Evolutionary conservation across 2,113 vertebrate species (phyloP).

Genomic region (Anguilla japonica): DNA sequence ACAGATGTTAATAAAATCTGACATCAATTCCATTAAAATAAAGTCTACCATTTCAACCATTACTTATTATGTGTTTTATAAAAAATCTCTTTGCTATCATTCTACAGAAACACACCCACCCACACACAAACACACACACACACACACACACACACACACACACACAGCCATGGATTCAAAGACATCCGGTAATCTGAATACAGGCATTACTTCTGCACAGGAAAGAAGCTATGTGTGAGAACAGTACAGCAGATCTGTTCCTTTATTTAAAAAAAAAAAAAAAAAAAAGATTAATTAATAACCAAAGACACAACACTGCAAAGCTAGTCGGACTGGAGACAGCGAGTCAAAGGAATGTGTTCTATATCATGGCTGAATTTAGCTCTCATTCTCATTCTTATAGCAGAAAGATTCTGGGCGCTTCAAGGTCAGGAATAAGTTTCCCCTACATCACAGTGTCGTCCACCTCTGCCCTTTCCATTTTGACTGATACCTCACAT

Average conservation of each 20-base stretch:
- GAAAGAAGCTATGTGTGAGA: background rate
- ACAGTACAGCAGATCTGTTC: background rate
- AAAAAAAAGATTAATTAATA: background rate
- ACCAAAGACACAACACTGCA: background rate
- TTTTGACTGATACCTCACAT: background rate
- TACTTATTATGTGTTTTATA: background rate
- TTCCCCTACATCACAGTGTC: background rate
- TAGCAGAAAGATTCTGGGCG: constrained; percentile 2
- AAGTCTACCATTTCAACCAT: background rate
- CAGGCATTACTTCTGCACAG: background rate
- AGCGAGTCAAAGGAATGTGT: background rate
- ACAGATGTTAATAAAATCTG: background rate
- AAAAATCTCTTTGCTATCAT: background rate
- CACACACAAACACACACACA: background rate
- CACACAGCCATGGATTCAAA: background rate
- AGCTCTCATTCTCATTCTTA: constrained; percentile 7
- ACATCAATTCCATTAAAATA: background rate
- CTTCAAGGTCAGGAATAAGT: background rate
- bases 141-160: background rate
- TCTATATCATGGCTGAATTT: constrained; percentile 26
- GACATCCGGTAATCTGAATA: background rate
- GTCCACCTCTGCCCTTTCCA: background rate
- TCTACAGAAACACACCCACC: background rate
- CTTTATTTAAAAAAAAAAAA: background rate
- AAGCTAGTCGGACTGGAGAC: constrained; percentile 8